Evolutionary conservation across 2,888 invertebrate genomes (phyloP).

Genomic region (Nomada goodeniana): DNA sequence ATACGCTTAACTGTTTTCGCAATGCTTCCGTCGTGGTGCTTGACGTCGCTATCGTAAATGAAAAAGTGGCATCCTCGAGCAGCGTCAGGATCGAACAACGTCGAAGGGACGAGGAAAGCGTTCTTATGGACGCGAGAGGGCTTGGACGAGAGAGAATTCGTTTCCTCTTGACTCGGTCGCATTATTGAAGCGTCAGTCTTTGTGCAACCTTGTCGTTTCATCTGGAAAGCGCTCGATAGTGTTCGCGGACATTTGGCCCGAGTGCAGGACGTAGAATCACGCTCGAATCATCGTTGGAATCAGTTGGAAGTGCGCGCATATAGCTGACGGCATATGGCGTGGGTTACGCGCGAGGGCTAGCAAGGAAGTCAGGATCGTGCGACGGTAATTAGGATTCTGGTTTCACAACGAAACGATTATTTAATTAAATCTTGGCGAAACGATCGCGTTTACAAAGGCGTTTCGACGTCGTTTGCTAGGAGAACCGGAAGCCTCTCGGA

Average conservation of each 20-base stretch:
- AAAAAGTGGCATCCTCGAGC: slow-evolving; percentile 61
- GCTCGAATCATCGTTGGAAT: not conserved
- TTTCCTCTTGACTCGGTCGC: slow-evolving; percentile 69
- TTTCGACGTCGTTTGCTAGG: slow-evolving; percentile 21
- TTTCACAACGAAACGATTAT: slow-evolving; percentile 46
- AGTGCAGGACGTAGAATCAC: not conserved
- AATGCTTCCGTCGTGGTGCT: slow-evolving; percentile 23
- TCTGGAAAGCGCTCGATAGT: slow-evolving; percentile 47
- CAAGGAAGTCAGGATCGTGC: too few species aligned
- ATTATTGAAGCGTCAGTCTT: slow-evolving; percentile 72
- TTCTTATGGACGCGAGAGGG: not conserved
- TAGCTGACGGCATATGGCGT: slow-evolving; percentile 23
- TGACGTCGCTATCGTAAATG: slow-evolving; percentile 56
- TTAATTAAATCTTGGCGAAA: slow-evolving; percentile 62
- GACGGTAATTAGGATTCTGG: not conserved
- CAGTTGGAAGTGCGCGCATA: not conserved
- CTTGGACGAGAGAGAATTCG: slow-evolving; percentile 59
- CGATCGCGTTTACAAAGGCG: slow-evolving; percentile 42
- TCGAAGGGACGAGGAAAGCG: slow-evolving; percentile 16
- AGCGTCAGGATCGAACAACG: slow-evolving; percentile 19
- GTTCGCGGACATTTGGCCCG: slow-evolving; percentile 51
- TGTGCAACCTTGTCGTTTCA: slow-evolving; percentile 69
- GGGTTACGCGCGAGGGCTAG: not conserved
- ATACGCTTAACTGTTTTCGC: slow-evolving; percentile 61
- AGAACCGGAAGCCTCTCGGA: slow-evolving; percentile 60